These are phyloP conservation scores for Aelia acuminata DNA, from an alignment of 2,888 invertebrate genomes.

Conservation along the genomic window DNA sequence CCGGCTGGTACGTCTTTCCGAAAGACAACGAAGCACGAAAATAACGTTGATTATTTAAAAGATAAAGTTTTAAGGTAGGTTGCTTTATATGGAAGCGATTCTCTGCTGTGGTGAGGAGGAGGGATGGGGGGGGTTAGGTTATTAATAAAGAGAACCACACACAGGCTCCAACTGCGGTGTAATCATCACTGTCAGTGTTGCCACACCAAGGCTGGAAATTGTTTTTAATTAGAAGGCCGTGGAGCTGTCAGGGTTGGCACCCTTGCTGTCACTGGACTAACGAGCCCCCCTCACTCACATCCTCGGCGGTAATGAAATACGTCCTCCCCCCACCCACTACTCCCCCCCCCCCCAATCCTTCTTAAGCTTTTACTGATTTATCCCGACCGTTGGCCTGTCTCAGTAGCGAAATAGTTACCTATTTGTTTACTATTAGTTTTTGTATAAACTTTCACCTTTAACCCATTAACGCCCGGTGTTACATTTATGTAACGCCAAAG, in stretches of 20 bases:
- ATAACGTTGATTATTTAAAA: not conserved
- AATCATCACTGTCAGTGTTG: constrained; percentile 44
- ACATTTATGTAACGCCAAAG: no score
- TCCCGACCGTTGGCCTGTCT: not conserved
- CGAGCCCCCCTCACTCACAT: constrained; percentile 39
- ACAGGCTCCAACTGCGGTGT: not conserved
- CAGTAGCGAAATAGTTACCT: no score
- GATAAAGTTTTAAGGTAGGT: constrained; percentile 5
- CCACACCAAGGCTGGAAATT: constrained; percentile 14
- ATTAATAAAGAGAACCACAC: constrained; percentile 36
- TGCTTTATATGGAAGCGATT: not conserved
- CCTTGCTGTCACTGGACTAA: constrained; percentile 42
- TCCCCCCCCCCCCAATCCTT: not conserved
- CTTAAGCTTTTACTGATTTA: constrained; percentile 39
- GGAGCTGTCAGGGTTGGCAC: constrained; percentile 47
- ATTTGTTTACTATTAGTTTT: no score
- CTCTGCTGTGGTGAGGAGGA: not conserved
- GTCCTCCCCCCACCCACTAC: no score
- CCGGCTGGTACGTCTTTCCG: not conserved
- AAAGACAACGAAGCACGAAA: not conserved
- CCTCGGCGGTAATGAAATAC: constrained; percentile 27
- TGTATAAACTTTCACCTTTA: no score
- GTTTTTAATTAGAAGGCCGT: constrained; percentile 44
- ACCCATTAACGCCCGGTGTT: no score
- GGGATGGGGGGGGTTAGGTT: not conserved